These are phyloP conservation scores for Eubucco bourcierii DNA, from an alignment of 2,113 vertebrate species.

Conservation along the genomic window DNA sequence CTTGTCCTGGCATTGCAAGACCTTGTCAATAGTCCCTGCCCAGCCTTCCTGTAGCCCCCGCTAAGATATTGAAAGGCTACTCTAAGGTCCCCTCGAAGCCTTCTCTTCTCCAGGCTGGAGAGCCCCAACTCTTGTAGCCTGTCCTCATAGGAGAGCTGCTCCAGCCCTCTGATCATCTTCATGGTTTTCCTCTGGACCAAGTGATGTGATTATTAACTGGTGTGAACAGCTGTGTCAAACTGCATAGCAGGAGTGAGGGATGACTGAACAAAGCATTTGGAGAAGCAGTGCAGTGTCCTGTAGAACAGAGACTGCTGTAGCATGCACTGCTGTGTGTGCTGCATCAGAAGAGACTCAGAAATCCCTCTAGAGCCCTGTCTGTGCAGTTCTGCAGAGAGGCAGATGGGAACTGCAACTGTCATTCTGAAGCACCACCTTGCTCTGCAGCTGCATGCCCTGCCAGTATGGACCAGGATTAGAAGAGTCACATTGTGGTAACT, in stretches of 20 bases:
- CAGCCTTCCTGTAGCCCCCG: no score
- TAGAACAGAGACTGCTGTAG: fast-evolving
- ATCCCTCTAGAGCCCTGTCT: background rate
- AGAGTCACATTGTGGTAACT: fast-evolving
- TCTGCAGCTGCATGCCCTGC: background rate
- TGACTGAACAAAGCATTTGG: background rate
- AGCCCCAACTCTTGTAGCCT: no score
- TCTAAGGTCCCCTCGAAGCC: no score
- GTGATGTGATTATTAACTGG: fast-evolving
- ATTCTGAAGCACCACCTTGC: background rate
- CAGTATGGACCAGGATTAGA: background rate
- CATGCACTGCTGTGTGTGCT: background rate
- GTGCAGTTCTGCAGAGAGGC: background rate
- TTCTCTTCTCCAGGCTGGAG: no score
- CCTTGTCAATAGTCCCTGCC: no score
- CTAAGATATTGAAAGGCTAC: no score
- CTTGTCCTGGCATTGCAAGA: no score
- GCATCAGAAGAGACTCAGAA: background rate
- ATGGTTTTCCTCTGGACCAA: no score
- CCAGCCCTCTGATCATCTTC: no score
- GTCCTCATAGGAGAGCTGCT: no score
- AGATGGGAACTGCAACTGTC: fast-evolving
- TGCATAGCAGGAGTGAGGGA: background rate
- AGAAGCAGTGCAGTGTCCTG: fast-evolving
- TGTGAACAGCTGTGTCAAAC: background rate